Base-by-base conservation (phyloP, 2,888 invertebrate species). In the Drosophila barbarae region DNA sequence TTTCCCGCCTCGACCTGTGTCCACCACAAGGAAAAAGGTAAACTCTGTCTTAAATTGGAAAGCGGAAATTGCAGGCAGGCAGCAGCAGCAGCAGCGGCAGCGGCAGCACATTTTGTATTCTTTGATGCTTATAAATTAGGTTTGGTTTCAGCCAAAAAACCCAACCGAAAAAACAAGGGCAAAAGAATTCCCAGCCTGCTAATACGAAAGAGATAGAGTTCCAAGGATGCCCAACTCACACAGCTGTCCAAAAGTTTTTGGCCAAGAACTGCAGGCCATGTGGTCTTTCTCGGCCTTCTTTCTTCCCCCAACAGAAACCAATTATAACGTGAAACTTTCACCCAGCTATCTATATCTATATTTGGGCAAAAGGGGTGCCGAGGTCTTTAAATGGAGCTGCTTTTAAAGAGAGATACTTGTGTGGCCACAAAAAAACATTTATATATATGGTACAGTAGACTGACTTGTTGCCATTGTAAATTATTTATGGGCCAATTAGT, bases 401-500 rank as follows among this genome's bases (percentile, higher is more conserved):
- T 21, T 5, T 52, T 15, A 26, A 51, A 50, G 36, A 21, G 4
- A 34, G 23, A 41, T 28, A 28, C 9, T 6, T 12, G 10, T 21
- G 12, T 39, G 41, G 13, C 21, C 30, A 23, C 26, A 18, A 36
- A 35, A 36, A 35, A 21, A 30, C 50, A 34, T 47, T 41, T 66
- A 47, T 68, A 9, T 63, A 64, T 12, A 23, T 23, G 23, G 23
- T 23, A 21, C 36, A 12, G 35, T 6, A 18, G 34, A 39, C 52
- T 74, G 74, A 76, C 83, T 83, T 79, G 70, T 77, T 77, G 77
- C 58, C 80, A 34, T 54, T 55, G 52, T 54, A 59, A 57, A 75
- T 82, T 76, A 71, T 80, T 71, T 83, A 83, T 74, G 77, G 67
- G 63, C 74, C 80, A 81, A 85, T 81, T 85, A 85, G 79, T 68